Evolutionary conservation across 2,113 vertebrate species (phyloP), one percentile per base, ranked within the genome.

Genomic region (Engystomops pustulosus): DNA sequence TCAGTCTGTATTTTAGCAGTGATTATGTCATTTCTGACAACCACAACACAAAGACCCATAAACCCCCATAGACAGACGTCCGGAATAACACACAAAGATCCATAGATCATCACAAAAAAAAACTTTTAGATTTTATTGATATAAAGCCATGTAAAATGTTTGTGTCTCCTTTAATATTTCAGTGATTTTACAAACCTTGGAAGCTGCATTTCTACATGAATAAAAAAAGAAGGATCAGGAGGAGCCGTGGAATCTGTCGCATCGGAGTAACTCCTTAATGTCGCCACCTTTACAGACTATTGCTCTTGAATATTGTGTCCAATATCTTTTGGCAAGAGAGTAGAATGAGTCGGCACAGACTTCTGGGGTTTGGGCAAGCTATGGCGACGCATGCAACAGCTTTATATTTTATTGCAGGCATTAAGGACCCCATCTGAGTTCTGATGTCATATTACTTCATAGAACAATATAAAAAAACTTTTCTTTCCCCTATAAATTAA

Each of bases 91-190:
- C 15, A 20, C 0, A 36, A 6, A 67, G 18, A 36, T 1, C 8
- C 30, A 20, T 67, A 18, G 62, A 0, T 67, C 62, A 67, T 67
- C 62, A 67, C 60, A 72, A 44, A 72, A 44, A n/a, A 25, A 23
- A 72, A 45, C 38, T 45, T 45, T 72, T 45, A 45, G 25, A 45
- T 47, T 15, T 34, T 10, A 67, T 67, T 47, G 69, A 72, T 72
- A 72, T 14, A 45, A 25, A 44, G 41, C 68, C 69, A 72, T 72
- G 69, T 45, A 70, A 70, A 70, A 70, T 70, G 65, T 36, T 36
- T 68, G 68, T 72, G n/a, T 72, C 38, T 67, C 62, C 30, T 67
- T 67, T 67, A 67, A 67, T 45, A 45, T 44, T 72, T 72, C 69
- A 72, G 14, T 72, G 38, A 72, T 72, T 67, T 71, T 25, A n/a